Evolutionary conservation across 2,113 vertebrate genomes (phyloP), one percentile per base, ranked within the genome.

Genomic region (Sander lucioperca): DNA sequence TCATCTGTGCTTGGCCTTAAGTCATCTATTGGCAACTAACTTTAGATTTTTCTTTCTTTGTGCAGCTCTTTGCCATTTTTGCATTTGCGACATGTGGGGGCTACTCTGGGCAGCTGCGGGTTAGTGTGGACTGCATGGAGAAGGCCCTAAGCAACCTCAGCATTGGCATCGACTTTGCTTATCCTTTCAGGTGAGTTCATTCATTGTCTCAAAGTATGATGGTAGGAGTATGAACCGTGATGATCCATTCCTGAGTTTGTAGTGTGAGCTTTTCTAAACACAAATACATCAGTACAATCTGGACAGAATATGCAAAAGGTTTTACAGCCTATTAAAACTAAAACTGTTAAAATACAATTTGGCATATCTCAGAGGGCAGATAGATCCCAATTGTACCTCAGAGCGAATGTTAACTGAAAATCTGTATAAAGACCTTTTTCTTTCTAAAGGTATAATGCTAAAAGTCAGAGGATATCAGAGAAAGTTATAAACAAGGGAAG

Each of bases 71-170:
- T 98, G 96, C 98, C 90, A 99, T 99, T 94, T 99, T 99, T 97
- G 97, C 98, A 47, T 99, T 99, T 94, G 97, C 98, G 91, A 99
- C 98, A 97, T 99, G 98, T 84, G 98, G 98, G 68, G 98, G 98
- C 85, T 99, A 98, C 95, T 96, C 97, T 13, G 98, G 98, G 88
- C 96, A 96, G 93, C 96, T 99, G 93, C 94, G 96, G 92, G 95
- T 99, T 88, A 97, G 97, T 79, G 98, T 99, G 94, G 97, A 99
- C 95, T 99, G 98, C 77, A 94, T 96, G 93, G 98, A 99, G 96
- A 99, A 96, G 95, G 96, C 97, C 8, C 96, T 97, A 93, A 99
- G 97, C 95, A 96, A 99, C 96, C 96, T 97, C 92, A 98, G 95
- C 95, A 96, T 99, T 58, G 96, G 95, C 92, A 96, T 99, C 33